phyloP scores from a whole-genome alignment of 1,140 invertebrate species.

The Tetraneura akinire region DNA sequence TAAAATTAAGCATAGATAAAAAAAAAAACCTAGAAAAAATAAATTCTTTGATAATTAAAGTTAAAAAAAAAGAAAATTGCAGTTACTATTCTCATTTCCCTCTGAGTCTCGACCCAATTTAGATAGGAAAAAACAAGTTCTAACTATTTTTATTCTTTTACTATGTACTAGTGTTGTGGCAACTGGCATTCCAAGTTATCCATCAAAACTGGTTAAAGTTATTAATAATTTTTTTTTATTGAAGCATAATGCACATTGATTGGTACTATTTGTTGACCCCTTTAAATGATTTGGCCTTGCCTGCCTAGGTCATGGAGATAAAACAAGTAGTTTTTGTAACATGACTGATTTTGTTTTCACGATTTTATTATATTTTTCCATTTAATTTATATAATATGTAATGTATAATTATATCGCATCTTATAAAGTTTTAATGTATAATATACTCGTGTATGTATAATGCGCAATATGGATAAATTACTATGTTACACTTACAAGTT shows the following conservation, averaged over 20 bases:
- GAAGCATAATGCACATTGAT: slow-evolving; percentile 40
- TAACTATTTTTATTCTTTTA: neutral
- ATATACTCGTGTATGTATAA: too few species aligned
- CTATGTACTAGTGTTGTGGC: neutral
- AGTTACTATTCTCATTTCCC: slow-evolving; percentile 29
- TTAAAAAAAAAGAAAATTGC: slow-evolving; percentile 3
- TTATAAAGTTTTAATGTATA: too few species aligned
- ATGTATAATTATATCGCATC: too few species aligned
- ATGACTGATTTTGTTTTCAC: slow-evolving; percentile 19
- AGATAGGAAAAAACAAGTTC: slow-evolving; percentile 24
- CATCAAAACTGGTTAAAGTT: slow-evolving; percentile 40
- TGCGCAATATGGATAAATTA: too few species aligned
- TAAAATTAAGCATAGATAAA: neutral
- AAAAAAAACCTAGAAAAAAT: neutral
- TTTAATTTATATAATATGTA: too few species aligned
- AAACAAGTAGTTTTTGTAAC: slow-evolving; percentile 27
- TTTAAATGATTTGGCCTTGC: slow-evolving; percentile 47
- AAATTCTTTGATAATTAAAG: neutral
- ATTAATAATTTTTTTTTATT: slow-evolving; percentile 48
- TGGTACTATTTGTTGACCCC: slow-evolving; percentile 25
- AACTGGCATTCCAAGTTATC: slow-evolving; percentile 28
- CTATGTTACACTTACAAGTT: too few species aligned
- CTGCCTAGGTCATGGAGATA: neutral
- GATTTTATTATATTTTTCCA: neutral
- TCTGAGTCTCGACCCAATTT: slow-evolving; percentile 34